A percentile compares a stretch with the other conserved stretches of the same genome.
Conservation (phyloP, 2,113 vertebrate genomes). For the Thryonomys swinderianus region DNA sequence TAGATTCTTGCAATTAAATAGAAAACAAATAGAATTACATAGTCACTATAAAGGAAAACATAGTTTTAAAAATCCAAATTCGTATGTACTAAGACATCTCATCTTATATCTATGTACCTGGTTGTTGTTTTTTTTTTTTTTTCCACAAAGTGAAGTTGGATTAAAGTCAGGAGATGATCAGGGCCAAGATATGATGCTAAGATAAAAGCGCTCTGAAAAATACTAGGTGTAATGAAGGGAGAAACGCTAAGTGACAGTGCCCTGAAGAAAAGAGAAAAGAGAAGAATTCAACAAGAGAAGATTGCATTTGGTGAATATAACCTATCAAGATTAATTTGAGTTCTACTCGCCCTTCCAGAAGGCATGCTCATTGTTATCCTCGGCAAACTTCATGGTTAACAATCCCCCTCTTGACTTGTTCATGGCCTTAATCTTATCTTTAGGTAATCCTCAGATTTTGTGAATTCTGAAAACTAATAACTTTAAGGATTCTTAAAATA, state of each 20-base stretch:
- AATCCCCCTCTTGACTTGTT: background rate
- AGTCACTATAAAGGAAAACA: conserved; percentile 20
- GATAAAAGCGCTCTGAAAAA: conserved; percentile 40
- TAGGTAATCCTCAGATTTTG: background rate
- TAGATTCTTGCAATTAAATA: conserved; percentile 18
- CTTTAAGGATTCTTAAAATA: conserved; percentile 24
- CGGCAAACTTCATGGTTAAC: background rate
- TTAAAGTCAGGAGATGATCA: conserved; percentile 5
- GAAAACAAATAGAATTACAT: background rate
- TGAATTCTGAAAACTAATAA: conserved; percentile 30
- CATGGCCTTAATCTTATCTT: conserved; percentile 22
- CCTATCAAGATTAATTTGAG: conserved; percentile 38
- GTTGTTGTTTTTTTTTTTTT: too few relatives aligned
- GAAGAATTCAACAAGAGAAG: background rate
- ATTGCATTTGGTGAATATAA: background rate
- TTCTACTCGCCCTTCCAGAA: background rate
- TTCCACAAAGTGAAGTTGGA: conserved; percentile 27
- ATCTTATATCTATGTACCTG: background rate
- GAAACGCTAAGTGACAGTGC: conserved; percentile 56
- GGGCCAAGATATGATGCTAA: conserved; percentile 19
- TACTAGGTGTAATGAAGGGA: conserved; percentile 44
- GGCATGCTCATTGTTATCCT: background rate
- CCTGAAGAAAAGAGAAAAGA: conserved; percentile 49
- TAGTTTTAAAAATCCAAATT: conserved; percentile 10
- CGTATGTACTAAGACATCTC: background rate